Percentiles rank a stretch among this genome's conserved stretches.
phyloP scores from a whole-genome alignment of 1,140 invertebrate genomes.

The Rhyacophila brunnea region DNA sequence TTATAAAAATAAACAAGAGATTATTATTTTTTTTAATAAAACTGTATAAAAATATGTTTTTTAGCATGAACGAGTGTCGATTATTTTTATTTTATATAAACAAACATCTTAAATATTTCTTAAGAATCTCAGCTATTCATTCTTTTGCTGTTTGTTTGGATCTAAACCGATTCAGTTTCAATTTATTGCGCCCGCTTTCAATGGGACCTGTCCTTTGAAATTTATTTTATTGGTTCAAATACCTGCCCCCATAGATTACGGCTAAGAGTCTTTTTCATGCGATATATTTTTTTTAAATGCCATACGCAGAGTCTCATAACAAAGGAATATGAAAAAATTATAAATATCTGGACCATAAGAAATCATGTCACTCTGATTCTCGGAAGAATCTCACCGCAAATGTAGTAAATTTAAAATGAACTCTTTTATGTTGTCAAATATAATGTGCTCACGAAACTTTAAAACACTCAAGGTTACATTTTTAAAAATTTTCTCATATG shows the following conservation, averaged over 20 bases:
- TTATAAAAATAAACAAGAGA: too few species aligned
- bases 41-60: too few species aligned
- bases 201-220: conserved; percentile 27
- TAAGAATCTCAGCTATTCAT: neutral
- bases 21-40: too few species aligned
- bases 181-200: conserved; percentile 18
- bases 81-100: too few species aligned
- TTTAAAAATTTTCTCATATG: too few species aligned
- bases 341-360: conserved; percentile 22
- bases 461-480: too few species aligned
- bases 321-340: conserved; percentile 30
- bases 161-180: conserved; percentile 8
- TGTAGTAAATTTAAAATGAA: too few species aligned
- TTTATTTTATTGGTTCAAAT: conserved; percentile 33
- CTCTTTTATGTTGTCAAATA: too few species aligned
- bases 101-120: too few species aligned
- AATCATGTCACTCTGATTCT: conserved; percentile 16
- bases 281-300: conserved; percentile 26
- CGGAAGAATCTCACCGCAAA: conserved; percentile 2
- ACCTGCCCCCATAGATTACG: conserved; percentile 25
- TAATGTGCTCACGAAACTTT: too few species aligned
- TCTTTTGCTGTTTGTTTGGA: neutral
- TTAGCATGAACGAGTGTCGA: too few species aligned
- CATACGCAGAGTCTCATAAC: conserved; percentile 12
- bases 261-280: conserved; percentile 25